Evolutionary conservation across 2,797 vertebrate species (phyloP), one percentile per base, ranked within the genome.

Genomic region (Gymnocypris eckloni): DNA sequence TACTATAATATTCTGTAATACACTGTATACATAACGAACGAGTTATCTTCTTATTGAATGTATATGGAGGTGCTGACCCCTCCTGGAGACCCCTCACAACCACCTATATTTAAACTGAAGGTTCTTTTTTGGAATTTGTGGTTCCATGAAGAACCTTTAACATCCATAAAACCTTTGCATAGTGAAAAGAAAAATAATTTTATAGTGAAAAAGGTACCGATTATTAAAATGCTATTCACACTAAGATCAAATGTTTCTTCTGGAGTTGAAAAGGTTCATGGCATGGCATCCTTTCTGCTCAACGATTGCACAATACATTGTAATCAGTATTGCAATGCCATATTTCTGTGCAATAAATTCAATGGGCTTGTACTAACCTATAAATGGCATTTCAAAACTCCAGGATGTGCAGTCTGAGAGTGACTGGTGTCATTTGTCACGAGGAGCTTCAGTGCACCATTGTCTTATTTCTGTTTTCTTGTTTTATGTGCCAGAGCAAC

Each of bases 331-430:
- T 79, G 56, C 20, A 56, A 7, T 77, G 6, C 33, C 52, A 56
- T n/a, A 77, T 77, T 77, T 77, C 75, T 13, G 9, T 54, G 28
- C 50, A 78, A 59, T 78, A 78, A 39, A 41, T 59, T 39, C 25
- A 33, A 20, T 28, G 52, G 54, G 33, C 33, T 59, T 56, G 28
- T 22, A 54, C 75, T 59, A 25, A 18, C 22, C n/a, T n/a, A 59
- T 59, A 15, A 59, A 59, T n/a, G 39, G 20, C 4, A 25, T 78
- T 78, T 78, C 37, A 78, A 25, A 79, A 79, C 22, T 41, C 54
- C 1, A 25, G 37, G 16, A 78, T 8, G 54, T 43, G 54, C 52
- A 56, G 52, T 41, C 75, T 41, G 0, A 0, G 37, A 78, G 12
- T 78, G 12, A 16, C 33, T 67, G 28, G 15, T n/a, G 20, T 59